Conservation (phyloP, 2,888 invertebrate species). For the Xanthorhoe designata region DNA sequence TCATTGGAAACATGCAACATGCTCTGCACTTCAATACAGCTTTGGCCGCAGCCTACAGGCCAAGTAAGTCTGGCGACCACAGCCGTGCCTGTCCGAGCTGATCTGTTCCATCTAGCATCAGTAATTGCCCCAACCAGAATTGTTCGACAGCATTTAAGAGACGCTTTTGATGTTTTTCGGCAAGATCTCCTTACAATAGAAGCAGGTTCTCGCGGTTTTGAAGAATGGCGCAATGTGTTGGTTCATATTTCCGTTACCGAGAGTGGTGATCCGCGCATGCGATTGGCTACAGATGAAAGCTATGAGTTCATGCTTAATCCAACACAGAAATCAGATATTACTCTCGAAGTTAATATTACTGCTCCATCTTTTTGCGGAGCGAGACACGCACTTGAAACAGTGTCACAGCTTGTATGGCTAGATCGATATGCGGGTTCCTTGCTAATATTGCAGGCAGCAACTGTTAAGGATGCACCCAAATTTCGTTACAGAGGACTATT, state of each 20-base stretch:
- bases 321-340: conserved; percentile 66
- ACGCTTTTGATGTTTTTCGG: conserved; percentile 78
- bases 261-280: conserved; percentile 82
- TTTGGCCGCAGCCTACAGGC: conserved; percentile 93
- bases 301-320: conserved; percentile 87
- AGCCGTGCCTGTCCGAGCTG: conserved; percentile 85
- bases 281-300: conserved; percentile 89
- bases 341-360: conserved; percentile 84
- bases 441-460: conserved; percentile 87
- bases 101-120: conserved; percentile 79
- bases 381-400: conserved; percentile 90
- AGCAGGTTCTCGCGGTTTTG: conserved; percentile 58
- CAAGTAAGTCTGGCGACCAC: conserved; percentile 88
- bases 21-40: conserved; percentile 90
- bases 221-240: conserved; percentile 71
- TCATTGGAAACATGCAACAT: conserved; percentile 90
- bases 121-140: conserved; percentile 59
- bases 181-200: conserved; percentile 76
- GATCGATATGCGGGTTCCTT: conserved; percentile 86
- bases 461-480: conserved; percentile 90
- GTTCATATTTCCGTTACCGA: conserved; percentile 77
- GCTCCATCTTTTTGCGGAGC: conserved; percentile 90
- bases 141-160: conserved; percentile 65
- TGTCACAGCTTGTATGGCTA: conserved; percentile 92
- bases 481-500: conserved; percentile 93